Evolutionary conservation across 64 coral and sea anemone genomes (phyloP).

Genomic region (Astreopora myriophthalma): DNA sequence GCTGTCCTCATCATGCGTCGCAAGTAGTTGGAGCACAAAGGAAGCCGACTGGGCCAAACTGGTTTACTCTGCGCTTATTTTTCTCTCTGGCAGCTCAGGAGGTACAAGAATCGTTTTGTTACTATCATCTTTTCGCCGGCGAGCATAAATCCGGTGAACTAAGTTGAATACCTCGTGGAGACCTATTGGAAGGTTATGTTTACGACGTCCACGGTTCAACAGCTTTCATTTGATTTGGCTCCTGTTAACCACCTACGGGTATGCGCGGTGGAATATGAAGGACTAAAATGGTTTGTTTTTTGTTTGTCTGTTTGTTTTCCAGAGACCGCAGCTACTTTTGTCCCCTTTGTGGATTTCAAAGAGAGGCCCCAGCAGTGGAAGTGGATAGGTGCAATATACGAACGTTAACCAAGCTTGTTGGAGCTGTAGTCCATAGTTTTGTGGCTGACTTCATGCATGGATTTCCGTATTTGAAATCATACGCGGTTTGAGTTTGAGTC

Average conservation of each 20-base stretch:
- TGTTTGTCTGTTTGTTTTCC: background rate
- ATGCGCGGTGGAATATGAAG: background rate
- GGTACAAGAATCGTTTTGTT: constrained; percentile 17
- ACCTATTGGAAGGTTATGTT: no score
- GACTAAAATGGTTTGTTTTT: background rate
- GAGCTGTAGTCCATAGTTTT: no score
- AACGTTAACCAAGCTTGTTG: no score
- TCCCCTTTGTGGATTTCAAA: constrained; percentile 95
- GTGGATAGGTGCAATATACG: constrained; percentile 96
- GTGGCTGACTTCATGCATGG: no score
- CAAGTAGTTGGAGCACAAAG: constrained; percentile 67
- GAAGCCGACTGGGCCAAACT: constrained; percentile 78
- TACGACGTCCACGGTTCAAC: no score
- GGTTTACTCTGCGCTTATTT: constrained; percentile 85
- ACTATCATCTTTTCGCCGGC: no score
- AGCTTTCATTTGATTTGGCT: no score
- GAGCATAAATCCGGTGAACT: no score
- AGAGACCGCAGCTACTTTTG: constrained; percentile 70
- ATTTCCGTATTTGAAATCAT: no score
- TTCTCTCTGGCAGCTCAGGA: constrained; percentile 86
- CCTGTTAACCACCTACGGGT: no score
- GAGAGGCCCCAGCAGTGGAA: constrained; percentile 97
- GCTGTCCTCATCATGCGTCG: constrained; percentile 39
- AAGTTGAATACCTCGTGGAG: no score
- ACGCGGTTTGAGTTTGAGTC: no score